Conservation (phyloP, 2,113 vertebrate species). For the Leptodactylus fuscus region DNA sequence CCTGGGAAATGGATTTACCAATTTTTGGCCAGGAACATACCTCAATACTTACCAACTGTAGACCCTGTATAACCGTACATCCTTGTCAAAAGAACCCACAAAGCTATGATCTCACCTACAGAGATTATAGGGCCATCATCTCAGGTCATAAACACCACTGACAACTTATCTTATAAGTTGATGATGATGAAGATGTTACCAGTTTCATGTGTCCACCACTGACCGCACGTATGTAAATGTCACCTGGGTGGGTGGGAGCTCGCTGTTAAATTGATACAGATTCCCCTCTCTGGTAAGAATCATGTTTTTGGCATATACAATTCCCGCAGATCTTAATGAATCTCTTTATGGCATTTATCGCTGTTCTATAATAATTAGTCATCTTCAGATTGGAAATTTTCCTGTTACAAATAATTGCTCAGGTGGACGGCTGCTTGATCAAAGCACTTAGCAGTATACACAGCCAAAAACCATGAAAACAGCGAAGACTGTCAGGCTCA, state of each 20-base stretch:
- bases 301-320: neutral
- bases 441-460: conserved; percentile 7
- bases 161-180: too few relatives aligned
- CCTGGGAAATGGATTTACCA: too few relatives aligned
- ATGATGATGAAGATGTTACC: too few relatives aligned
- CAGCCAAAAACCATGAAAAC: neutral
- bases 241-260: neutral
- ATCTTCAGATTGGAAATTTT: neutral
- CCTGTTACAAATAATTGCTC: conserved; percentile 28
- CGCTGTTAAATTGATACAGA: neutral
- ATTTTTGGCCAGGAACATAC: too few relatives aligned
- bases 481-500: neutral
- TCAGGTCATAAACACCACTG: too few relatives aligned
- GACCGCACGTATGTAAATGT: too few relatives aligned
- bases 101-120: too few relatives aligned
- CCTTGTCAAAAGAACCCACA: too few relatives aligned
- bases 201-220: too few relatives aligned
- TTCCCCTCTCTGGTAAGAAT: neutral
- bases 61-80: too few relatives aligned
- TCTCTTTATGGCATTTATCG: neutral
- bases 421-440: conserved; percentile 4
- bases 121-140: too few relatives aligned
- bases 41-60: too few relatives aligned
- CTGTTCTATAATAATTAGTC: conserved; percentile 4
- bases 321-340: neutral